Evolutionary conservation across 2,113 vertebrate genomes (phyloP).

Genomic region (Garra rufa): DNA sequence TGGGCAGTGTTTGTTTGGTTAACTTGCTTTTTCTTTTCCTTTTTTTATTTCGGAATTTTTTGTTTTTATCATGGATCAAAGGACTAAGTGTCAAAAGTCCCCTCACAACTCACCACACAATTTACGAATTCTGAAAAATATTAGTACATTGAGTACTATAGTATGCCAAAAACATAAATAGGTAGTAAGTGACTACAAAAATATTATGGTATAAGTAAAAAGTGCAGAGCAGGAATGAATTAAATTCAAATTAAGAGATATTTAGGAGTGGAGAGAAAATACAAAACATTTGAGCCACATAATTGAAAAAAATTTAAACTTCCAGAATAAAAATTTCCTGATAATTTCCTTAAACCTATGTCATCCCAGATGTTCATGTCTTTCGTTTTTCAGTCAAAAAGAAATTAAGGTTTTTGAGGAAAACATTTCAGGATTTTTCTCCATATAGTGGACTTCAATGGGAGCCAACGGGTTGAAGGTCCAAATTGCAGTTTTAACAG

Average conservation of each 20-base stretch:
- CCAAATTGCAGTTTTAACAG: too few relatives aligned
- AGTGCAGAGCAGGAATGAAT: background rate
- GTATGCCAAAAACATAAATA: too few relatives aligned
- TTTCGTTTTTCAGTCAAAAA: too few relatives aligned
- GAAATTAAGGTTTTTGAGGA: too few relatives aligned
- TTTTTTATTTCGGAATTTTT: constrained; percentile 1
- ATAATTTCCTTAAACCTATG: too few relatives aligned
- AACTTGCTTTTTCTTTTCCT: constrained; percentile 15
- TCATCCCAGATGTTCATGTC: too few relatives aligned
- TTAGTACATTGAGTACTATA: background rate
- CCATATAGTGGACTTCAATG: too few relatives aligned
- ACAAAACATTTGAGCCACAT: background rate
- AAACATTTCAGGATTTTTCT: too few relatives aligned
- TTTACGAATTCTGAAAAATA: background rate
- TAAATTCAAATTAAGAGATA: background rate
- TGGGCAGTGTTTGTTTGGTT: constrained; percentile 42
- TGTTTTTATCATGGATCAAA: constrained; percentile 18
- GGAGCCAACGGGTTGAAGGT: too few relatives aligned
- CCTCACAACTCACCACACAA: background rate
- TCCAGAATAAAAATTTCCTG: too few relatives aligned
- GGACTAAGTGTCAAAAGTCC: constrained; percentile 32
- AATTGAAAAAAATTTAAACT: too few relatives aligned
- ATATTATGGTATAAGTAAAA: background rate
- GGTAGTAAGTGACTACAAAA: background rate
- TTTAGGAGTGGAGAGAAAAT: background rate